Evolutionary conservation across 2,888 invertebrate species (phyloP).

Genomic region (Siphlonurus alternatus): DNA sequence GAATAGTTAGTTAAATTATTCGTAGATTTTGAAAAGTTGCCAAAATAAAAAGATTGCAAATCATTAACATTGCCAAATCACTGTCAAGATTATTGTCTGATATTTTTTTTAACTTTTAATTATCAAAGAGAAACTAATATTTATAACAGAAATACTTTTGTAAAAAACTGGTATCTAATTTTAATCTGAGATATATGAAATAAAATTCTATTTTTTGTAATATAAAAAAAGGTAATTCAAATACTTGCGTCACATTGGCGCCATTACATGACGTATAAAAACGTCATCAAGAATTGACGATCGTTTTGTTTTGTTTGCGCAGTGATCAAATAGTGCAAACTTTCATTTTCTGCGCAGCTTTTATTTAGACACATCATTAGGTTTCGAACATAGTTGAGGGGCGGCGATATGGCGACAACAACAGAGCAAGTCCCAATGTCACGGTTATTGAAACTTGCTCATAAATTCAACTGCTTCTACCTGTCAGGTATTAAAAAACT

Average conservation of each 20-base stretch:
- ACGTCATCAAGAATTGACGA: neutral
- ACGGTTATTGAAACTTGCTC: conserved; percentile 58
- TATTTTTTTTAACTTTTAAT: no score
- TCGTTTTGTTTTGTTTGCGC: neutral
- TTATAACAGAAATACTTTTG: no score
- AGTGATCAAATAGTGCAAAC: neutral
- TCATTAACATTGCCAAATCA: no score
- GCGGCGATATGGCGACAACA: neutral
- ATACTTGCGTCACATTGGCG: neutral
- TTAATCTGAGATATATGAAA: no score
- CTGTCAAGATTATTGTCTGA: no score
- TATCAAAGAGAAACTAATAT: no score
- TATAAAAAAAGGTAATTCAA: neutral
- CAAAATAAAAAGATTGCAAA: no score
- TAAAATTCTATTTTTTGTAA: neutral
- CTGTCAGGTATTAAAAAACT: conserved; percentile 47
- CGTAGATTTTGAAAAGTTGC: no score
- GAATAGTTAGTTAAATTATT: no score
- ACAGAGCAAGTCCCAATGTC: conserved; percentile 34
- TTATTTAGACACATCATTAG: neutral
- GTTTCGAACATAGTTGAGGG: neutral
- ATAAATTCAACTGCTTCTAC: conserved; percentile 81
- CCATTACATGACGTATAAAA: neutral
- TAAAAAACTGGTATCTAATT: no score
- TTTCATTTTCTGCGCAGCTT: neutral